Evolutionary conservation across 2,113 vertebrate species (phyloP).

Genomic region (Nyctereutes procyonoides): DNA sequence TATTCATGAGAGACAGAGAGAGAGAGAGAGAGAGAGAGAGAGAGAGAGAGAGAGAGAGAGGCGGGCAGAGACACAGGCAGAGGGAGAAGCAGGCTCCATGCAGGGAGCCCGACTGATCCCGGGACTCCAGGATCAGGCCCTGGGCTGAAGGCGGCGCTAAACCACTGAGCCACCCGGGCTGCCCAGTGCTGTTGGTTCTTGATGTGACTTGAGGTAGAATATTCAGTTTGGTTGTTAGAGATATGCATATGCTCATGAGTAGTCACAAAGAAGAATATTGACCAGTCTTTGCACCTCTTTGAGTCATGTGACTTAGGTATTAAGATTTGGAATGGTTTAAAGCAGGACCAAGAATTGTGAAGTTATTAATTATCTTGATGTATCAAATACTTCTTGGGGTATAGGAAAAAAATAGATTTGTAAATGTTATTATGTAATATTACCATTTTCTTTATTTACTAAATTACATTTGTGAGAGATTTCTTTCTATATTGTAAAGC

Average conservation of each 20-base stretch:
- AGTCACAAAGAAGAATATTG: constrained; percentile 19
- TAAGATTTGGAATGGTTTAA: constrained; percentile 59
- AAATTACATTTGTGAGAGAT: constrained; percentile 12
- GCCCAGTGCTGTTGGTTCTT: neutral
- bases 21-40: no score
- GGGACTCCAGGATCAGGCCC: no score
- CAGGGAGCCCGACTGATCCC: no score
- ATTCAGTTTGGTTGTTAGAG: constrained; percentile 29
- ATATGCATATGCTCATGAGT: neutral
- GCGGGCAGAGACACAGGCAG: no score
- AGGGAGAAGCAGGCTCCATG: no score
- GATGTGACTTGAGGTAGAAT: neutral
- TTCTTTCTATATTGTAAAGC: constrained; percentile 45
- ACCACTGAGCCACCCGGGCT: no score
- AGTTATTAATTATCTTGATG: neutral
- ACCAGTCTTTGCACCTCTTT: neutral
- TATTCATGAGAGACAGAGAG: no score
- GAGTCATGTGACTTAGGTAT: neutral
- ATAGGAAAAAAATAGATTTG: neutral
- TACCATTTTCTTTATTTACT: neutral
- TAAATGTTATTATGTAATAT: neutral
- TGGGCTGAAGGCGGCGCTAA: no score
- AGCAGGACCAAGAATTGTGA: neutral
- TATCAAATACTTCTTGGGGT: constrained; percentile 47
- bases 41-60: no score